These are phyloP conservation scores for Coryphaenoides rupestris DNA, from an alignment of 2,113 vertebrate genomes.

Conservation along the genomic window DNA sequence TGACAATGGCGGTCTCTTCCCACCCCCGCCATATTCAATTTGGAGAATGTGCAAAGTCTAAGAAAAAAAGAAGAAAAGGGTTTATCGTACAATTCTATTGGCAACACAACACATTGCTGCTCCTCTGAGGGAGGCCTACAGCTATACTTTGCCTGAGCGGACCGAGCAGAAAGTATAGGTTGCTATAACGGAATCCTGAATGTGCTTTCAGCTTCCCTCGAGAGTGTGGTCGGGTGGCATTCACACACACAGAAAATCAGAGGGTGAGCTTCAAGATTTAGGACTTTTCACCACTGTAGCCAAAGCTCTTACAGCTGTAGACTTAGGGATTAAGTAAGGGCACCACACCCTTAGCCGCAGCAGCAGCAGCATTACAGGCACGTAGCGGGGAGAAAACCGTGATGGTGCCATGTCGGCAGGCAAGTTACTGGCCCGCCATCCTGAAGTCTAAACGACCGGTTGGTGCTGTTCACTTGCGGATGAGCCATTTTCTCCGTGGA, in stretches of 20 bases:
- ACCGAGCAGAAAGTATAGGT: slow-evolving; percentile 33
- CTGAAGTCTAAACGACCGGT: slow-evolving; percentile 19
- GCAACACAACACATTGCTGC: background rate
- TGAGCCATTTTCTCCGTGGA: too few relatives aligned
- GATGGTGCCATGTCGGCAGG: slow-evolving; percentile 28
- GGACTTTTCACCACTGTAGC: slow-evolving; percentile 32
- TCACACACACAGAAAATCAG: slow-evolving; percentile 35
- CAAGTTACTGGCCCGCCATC: background rate
- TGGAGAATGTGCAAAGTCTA: too few relatives aligned
- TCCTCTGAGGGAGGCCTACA: slow-evolving; percentile 15
- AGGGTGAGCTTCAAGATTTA: slow-evolving; percentile 23
- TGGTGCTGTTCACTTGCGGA: too few relatives aligned
- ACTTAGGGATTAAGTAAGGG: slow-evolving; percentile 32
- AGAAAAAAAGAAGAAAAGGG: slow-evolving; percentile 22
- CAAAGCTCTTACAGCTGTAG: slow-evolving; percentile 34
- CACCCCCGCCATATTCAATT: too few relatives aligned
- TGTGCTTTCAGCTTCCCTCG: slow-evolving; percentile 22
- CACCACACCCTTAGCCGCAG: slow-evolving; percentile 47
- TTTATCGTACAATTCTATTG: slow-evolving; percentile 13
- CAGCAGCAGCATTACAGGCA: slow-evolving; percentile 42
- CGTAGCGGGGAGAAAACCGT: slow-evolving; percentile 23
- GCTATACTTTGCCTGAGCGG: slow-evolving; percentile 29
- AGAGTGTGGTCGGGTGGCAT: slow-evolving; percentile 39
- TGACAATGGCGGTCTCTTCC: too few relatives aligned
- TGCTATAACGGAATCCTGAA: slow-evolving; percentile 28